A percentile compares a stretch with the other conserved stretches of the same genome.
These are phyloP conservation scores for Porites rus DNA, from an alignment of 92 coral and sea anemone species.

Conservation along the genomic window DNA sequence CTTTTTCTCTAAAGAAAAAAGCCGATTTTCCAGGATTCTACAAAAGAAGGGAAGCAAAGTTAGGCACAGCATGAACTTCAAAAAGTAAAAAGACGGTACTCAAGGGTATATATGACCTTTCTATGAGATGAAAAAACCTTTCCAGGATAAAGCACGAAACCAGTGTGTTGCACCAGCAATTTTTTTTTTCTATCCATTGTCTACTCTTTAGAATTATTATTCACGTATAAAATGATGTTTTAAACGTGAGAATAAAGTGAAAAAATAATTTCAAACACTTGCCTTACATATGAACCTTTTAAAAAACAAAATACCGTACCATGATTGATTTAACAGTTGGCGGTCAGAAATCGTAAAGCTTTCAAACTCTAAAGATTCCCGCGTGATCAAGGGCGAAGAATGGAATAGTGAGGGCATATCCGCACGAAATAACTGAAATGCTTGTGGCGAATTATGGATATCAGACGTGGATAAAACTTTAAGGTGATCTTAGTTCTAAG, in stretches of 20 bases:
- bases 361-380: neutral
- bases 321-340: constrained; percentile 2
- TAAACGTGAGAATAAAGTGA: neutral
- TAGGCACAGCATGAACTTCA: neutral
- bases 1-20: too few species aligned
- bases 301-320: neutral
- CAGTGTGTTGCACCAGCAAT: neutral
- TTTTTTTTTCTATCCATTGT: neutral
- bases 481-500: constrained; percentile 1
- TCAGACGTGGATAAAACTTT: constrained; percentile 37
- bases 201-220: neutral
- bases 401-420: neutral
- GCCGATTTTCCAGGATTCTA: too few species aligned
- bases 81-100: neutral
- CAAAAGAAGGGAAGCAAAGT: too few species aligned
- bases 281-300: neutral
- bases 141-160: neutral
- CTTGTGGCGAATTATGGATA: constrained; percentile 16
- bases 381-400: too few species aligned
- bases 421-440: constrained; percentile 8
- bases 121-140: neutral
- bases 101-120: neutral
- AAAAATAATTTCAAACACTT: neutral
- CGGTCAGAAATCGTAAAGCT: neutral
- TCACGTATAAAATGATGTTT: neutral